These are phyloP conservation scores for Leptinotarsa tumamoca DNA, from an alignment of 2,888 invertebrate genomes.

Conservation along the genomic window DNA sequence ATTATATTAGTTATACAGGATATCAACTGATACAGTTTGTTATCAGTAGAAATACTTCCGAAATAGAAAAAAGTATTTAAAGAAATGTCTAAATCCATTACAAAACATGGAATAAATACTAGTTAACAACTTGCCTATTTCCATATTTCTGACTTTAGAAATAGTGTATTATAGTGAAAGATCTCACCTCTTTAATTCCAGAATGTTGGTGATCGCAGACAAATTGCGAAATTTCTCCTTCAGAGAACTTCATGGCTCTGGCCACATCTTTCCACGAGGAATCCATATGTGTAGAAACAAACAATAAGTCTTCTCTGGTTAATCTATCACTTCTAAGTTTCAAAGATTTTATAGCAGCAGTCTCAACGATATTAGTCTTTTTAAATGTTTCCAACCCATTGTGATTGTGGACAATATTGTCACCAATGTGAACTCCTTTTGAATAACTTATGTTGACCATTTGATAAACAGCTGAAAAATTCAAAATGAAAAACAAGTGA, in stretches of 20 bases:
- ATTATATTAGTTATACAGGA: too few species aligned
- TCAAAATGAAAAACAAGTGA: background rate
- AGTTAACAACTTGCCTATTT: too few species aligned
- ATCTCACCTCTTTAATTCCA: constrained; percentile 72
- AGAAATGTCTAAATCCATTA: too few species aligned
- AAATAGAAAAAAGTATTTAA: too few species aligned
- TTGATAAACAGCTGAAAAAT: constrained; percentile 7
- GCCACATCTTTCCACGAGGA: constrained; percentile 73
- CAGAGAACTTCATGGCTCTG: constrained; percentile 64
- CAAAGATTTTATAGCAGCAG: constrained; percentile 43
- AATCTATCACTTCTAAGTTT: constrained; percentile 36
- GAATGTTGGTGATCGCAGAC: constrained; percentile 67
- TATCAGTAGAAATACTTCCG: too few species aligned
- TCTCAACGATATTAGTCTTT: constrained; percentile 49
- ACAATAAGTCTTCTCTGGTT: constrained; percentile 66
- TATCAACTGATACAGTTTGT: too few species aligned
- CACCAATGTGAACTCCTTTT: constrained; percentile 43
- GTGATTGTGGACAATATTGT: constrained; percentile 40
- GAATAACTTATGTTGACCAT: constrained; percentile 43
- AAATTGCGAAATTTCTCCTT: constrained; percentile 74
- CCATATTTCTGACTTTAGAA: background rate
- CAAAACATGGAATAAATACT: too few species aligned
- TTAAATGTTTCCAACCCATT: constrained; percentile 41
- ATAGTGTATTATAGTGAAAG: background rate
- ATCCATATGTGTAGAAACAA: constrained; percentile 73